Conservation (phyloP, 2,113 vertebrate species). For the Chelonoidis abingdonii region DNA sequence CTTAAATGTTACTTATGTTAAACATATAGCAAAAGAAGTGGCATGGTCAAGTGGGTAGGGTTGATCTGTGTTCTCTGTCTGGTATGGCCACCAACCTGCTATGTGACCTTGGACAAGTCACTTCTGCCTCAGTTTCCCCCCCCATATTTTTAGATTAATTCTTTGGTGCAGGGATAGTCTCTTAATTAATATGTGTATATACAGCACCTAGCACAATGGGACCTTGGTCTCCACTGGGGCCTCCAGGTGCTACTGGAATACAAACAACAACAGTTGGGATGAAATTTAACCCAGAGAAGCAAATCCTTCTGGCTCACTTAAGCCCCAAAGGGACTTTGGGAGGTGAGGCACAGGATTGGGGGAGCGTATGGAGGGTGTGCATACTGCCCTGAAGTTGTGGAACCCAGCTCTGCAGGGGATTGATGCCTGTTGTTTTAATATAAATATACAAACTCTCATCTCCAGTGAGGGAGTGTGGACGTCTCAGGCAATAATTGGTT, state of each 20-base stretch:
- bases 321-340: not conserved
- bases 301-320: not conserved
- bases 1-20: not conserved
- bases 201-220: not conserved
- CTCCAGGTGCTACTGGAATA: not conserved
- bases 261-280: not conserved
- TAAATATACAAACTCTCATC: not conserved
- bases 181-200: not conserved
- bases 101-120: not conserved
- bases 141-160: not conserved
- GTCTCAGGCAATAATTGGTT: not conserved
- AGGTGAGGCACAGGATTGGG: not conserved
- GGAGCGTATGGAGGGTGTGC: not conserved
- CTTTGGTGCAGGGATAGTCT: not conserved
- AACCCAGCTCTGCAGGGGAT: not conserved
- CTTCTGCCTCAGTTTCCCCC: not conserved
- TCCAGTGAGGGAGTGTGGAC: not conserved
- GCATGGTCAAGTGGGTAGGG: not conserved
- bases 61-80: not conserved
- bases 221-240: not conserved
- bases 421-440: not conserved
- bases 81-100: not conserved
- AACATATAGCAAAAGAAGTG: not conserved
- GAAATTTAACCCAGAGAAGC: not conserved
- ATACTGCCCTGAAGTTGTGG: not conserved